Evolutionary conservation across 2,113 vertebrate species (phyloP), one percentile per base, ranked within the genome.

Genomic region (Cryptotis parvus): DNA sequence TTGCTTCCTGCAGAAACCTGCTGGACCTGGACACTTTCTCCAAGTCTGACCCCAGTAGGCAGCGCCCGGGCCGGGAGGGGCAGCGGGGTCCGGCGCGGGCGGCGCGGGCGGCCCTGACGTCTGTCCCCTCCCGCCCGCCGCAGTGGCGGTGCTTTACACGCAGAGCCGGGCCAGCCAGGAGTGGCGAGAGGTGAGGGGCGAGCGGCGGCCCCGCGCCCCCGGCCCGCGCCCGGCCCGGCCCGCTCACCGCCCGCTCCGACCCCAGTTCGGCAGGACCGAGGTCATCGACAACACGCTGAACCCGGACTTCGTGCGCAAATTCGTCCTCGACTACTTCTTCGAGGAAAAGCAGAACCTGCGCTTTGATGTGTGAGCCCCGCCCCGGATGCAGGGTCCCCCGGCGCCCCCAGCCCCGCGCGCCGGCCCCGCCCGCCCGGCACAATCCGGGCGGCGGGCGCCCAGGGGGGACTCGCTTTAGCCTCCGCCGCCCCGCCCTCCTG

Each of bases 281-380:
- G 98, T 99, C 85, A 99, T 99, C 0, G 99, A 99, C 96, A 99
- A 99, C 97, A 99, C 99, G 73, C 96, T 99, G 92, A 99, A 99
- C 95, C 99, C 99, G 0, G 99, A 99, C 97, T 99, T 99, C 26
- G 98, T 99, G 93, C 98, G 99, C 94, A 99, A 99, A 94, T 99
- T 99, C 2, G 98, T 99, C 91, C 97, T 99, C 31, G 99, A 99
- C 97, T 99, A 99, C 97, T 99, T 99, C 97, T 99, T 99, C 4
- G 99, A 99, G 93, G 99, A 99, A 97, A 99, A 99, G 96, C 99
- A 99, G 97, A 99, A 99, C 83, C 98, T 99, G 37, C 98, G 99
- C 91, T 99, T 99, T 26, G 99, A 99, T 4, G 99, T 99, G 99
- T 99, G 98, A 99, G 99, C 94, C 91, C 86, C 79, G 84, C 85